Evolutionary conservation across 2,888 invertebrate species (phyloP).

Genomic region (Tubulanus polymorphus): DNA sequence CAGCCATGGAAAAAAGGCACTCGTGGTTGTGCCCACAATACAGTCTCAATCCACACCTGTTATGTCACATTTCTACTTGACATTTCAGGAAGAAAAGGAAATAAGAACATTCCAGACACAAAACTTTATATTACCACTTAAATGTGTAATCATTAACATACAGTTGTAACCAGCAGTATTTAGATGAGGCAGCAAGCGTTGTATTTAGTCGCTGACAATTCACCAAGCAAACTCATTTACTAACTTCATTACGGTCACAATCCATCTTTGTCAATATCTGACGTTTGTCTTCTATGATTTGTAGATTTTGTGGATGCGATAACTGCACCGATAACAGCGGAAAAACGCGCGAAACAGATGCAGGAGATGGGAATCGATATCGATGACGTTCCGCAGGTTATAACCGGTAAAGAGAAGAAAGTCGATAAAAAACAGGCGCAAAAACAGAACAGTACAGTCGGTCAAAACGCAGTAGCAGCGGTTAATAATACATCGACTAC

Average conservation of each 20-base stretch:
- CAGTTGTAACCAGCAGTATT: too few species aligned
- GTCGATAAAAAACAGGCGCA: background rate
- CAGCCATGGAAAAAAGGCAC: background rate
- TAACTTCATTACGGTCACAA: background rate
- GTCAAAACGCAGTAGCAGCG: background rate
- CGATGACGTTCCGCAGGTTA: slow-evolving; percentile 43
- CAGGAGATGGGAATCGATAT: slow-evolving; percentile 81
- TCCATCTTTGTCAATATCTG: background rate
- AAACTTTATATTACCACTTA: too few species aligned
- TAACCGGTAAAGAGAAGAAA: slow-evolving; percentile 11
- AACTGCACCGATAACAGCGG: slow-evolving; percentile 82
- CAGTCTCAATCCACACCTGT: too few species aligned
- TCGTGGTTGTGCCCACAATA: too few species aligned
- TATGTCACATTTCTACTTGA: too few species aligned
- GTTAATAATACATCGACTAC: too few species aligned
- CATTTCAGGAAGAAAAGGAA: too few species aligned
- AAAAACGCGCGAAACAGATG: slow-evolving; percentile 86
- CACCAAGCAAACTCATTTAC: background rate
- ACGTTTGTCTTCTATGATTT: slow-evolving; percentile 17
- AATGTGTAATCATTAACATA: too few species aligned
- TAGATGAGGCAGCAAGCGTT: background rate
- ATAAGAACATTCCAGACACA: too few species aligned
- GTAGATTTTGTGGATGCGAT: slow-evolving; percentile 95
- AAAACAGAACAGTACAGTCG: slow-evolving; percentile 5
- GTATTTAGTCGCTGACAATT: background rate